Conservation (phyloP, 64 coral and sea anemone genomes). For the Montipora foliosa region DNA sequence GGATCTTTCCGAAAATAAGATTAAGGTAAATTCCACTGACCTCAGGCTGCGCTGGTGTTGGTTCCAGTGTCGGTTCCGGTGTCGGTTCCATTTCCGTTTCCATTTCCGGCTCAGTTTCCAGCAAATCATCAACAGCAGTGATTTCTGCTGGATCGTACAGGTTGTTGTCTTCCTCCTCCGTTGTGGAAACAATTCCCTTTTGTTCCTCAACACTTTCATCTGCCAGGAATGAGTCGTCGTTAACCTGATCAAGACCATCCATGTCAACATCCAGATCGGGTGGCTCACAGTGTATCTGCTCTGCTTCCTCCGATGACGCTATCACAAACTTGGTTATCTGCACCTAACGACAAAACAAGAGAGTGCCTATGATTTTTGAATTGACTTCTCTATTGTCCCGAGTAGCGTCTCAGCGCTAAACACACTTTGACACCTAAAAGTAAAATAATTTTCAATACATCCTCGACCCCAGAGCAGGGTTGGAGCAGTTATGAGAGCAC, state of each 20-base stretch:
- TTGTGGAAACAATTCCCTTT: not conserved
- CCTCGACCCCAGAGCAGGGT: no score
- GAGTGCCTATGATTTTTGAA: no score
- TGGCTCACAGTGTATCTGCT: slow-evolving; percentile 20
- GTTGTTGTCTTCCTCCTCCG: slow-evolving; percentile 22
- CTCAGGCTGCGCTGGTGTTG: slow-evolving; percentile 1
- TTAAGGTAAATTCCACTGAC: not conserved
- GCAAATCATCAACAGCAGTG: not conserved
- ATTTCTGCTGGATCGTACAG: not conserved
- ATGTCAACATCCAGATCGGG: slow-evolving; percentile 38
- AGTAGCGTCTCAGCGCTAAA: no score
- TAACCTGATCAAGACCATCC: slow-evolving; percentile 10
- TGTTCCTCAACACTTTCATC: slow-evolving; percentile 47
- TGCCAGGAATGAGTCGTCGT: slow-evolving; percentile 46
- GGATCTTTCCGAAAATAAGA: no score
- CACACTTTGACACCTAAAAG: no score
- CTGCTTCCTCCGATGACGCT: slow-evolving; percentile 56
- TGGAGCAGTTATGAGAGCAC: no score
- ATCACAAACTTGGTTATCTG: slow-evolving; percentile 87
- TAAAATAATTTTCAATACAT: no score
- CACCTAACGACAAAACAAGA: slow-evolving; percentile 40
- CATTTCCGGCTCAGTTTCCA: not conserved
- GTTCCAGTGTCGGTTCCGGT: not conserved
- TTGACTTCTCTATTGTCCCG: no score
- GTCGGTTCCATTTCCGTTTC: not conserved